Evolutionary conservation across 2,888 invertebrate species (phyloP).

Genomic region (Dusona sp.): DNA sequence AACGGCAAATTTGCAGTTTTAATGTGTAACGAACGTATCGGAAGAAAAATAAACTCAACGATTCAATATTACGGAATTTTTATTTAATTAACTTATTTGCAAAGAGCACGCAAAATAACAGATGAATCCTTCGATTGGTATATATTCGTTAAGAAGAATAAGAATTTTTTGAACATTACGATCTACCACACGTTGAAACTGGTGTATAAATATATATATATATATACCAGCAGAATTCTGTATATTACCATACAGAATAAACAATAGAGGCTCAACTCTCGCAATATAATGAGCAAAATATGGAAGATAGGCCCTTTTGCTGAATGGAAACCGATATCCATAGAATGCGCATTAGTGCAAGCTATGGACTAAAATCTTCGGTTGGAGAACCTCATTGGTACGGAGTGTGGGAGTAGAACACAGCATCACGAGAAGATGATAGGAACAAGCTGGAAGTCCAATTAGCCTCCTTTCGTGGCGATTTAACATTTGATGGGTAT

Average conservation of each 20-base stretch:
- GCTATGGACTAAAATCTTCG: not conserved
- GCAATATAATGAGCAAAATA: not conserved
- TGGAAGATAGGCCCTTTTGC: not conserved
- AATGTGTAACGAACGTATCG: not conserved
- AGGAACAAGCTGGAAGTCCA: slow-evolving; percentile 20
- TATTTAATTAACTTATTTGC: not conserved
- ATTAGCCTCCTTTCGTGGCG: slow-evolving; percentile 36
- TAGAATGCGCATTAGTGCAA: not conserved
- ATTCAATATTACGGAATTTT: not conserved
- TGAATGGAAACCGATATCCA: not conserved
- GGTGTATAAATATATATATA: not conserved
- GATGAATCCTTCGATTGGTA: not conserved
- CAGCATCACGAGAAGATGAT: not conserved
- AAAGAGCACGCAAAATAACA: not conserved
- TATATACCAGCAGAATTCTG: no score
- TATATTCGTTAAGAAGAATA: not conserved
- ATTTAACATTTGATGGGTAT: slow-evolving; percentile 50
- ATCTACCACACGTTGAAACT: not conserved
- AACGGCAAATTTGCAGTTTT: not conserved
- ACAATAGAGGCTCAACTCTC: not conserved
- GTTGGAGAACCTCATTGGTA: slow-evolving; percentile 13
- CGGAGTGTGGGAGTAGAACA: not conserved
- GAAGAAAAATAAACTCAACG: not conserved
- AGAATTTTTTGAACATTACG: not conserved
- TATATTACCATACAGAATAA: not conserved